These are phyloP conservation scores for Pteromalus puparum DNA, from an alignment of 1,140 invertebrate species.

Conservation along the genomic window DNA sequence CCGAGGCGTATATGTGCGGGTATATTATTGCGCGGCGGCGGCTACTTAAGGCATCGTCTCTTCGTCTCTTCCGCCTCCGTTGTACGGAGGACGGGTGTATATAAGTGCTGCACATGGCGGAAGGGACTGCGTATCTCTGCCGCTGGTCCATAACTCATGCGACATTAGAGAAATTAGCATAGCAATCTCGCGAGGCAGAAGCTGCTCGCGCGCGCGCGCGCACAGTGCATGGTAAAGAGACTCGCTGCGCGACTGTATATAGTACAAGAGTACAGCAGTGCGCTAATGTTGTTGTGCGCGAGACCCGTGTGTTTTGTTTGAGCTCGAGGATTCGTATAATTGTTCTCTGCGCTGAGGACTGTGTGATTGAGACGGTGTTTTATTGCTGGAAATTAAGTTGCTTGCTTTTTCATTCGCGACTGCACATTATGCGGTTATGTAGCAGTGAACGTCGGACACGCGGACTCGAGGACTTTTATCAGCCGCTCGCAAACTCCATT, in stretches of 20 bases:
- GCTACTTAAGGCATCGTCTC: slow-evolving; percentile 54
- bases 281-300: background rate
- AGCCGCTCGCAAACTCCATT: background rate
- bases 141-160: slow-evolving; percentile 62
- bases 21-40: slow-evolving; percentile 60
- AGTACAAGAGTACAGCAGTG: background rate
- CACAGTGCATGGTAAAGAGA: background rate
- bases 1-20: slow-evolving; percentile 22
- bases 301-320: background rate
- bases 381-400: background rate
- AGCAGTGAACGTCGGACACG: background rate
- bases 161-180: slow-evolving; percentile 70
- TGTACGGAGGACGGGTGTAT: background rate
- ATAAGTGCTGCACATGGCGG: slow-evolving; percentile 32
- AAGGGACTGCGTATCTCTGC: slow-evolving; percentile 42
- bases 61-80: slow-evolving; percentile 61
- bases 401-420: background rate
- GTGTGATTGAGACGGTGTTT: background rate
- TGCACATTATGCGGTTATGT: background rate
- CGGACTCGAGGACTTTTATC: background rate
- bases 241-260: slow-evolving; percentile 29
- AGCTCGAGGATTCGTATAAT: background rate
- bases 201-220: background rate
- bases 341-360: background rate
- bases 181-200: slow-evolving; percentile 56